Percentiles rank a stretch among this genome's conserved stretches.
Conservation (phyloP, 2,797 vertebrate genomes). For the Nyctalus aviator region DNA sequence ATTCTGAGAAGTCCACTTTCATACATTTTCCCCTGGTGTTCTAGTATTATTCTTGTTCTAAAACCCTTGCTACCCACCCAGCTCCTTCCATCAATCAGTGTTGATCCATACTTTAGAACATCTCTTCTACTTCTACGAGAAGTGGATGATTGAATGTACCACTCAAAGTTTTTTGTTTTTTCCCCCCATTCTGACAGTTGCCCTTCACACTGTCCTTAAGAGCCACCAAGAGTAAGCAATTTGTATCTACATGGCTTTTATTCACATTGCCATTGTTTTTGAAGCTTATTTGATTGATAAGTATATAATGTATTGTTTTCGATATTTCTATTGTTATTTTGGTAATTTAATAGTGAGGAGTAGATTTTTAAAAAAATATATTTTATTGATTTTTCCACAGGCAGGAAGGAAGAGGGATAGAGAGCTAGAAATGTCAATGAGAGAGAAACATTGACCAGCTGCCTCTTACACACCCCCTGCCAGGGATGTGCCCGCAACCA, state of each 20-base stretch:
- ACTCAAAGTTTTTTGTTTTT: not conserved
- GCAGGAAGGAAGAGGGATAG: no score
- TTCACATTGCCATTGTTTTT: conserved; percentile 2
- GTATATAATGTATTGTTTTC: not conserved
- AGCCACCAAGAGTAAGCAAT: not conserved
- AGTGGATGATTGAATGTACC: not conserved
- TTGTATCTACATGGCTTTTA: not conserved
- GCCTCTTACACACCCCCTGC: no score
- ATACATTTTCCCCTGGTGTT: not conserved
- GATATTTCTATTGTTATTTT: not conserved
- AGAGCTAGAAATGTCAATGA: no score
- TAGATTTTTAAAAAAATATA: not conserved
- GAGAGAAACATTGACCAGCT: no score
- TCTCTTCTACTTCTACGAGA: not conserved
- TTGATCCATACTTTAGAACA: not conserved
- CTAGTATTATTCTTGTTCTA: not conserved
- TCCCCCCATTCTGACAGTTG: not conserved
- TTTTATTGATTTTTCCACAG: no score
- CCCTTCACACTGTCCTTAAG: not conserved
- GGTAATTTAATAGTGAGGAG: not conserved
- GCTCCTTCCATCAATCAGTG: not conserved
- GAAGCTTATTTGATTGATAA: not conserved
- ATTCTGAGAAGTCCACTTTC: not conserved
- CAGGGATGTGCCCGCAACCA: no score
- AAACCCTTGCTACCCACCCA: not conserved